Evolutionary conservation across 2,797 vertebrate genomes (phyloP).

Genomic region (Cossypha polioptera): DNA sequence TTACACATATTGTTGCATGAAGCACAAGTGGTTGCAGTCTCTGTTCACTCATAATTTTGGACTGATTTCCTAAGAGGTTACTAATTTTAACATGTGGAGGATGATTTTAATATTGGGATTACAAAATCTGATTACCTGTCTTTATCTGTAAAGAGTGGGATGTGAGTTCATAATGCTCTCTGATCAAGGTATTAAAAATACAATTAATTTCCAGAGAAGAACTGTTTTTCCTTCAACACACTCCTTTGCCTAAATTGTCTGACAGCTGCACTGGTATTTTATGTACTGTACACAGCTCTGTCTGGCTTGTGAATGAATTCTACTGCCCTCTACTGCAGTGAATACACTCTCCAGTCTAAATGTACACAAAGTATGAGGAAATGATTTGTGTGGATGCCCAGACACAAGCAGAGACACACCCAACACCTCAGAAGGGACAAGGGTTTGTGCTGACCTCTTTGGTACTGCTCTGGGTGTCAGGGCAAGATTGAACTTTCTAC

Average conservation of each 20-base stretch:
- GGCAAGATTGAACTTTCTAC: background rate
- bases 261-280: background rate
- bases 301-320: background rate
- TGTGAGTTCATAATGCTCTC: background rate
- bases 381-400: background rate
- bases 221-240: background rate
- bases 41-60: conserved; percentile 8
- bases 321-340: conserved; percentile 21
- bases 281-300: background rate
- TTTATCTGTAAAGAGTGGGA: background rate
- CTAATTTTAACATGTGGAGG: background rate
- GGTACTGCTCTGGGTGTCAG: background rate
- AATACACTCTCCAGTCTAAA: background rate
- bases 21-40: background rate
- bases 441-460: background rate
- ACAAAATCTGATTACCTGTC: background rate
- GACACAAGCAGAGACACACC: background rate
- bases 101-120: conserved; percentile 8
- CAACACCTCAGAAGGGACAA: background rate
- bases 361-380: background rate
- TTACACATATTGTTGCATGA: background rate
- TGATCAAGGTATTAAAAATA: background rate
- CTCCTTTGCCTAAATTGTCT: background rate
- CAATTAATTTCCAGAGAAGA: background rate
- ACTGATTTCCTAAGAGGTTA: conserved; percentile 1